Evolutionary conservation across 2,888 invertebrate genomes (phyloP), one percentile per base, ranked within the genome.

Genomic region (Drosophila recens): DNA sequence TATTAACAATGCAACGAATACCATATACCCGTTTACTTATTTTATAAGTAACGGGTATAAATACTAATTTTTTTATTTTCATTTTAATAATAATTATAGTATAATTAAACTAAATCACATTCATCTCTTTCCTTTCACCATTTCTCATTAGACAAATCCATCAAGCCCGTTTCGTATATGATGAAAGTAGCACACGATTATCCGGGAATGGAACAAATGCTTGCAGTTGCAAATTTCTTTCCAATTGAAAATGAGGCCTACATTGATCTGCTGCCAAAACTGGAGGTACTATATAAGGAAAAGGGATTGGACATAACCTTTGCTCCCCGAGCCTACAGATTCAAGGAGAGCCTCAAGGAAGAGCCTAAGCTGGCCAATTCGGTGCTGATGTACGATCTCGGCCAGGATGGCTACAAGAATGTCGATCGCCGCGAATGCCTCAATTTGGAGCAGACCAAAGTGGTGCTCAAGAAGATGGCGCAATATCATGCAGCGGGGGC

Each of bases 401-500:
- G 87, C 13, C 75, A 69, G 9, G 64, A 79, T 49, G 90, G 90
- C 3, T 92, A 80, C 45, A 87, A 79, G 30, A 92, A 91, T 63
- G 68, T 76, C 0, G 90, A 91, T 80, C 90, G 92, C 0, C 66
- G 85, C 10, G 83, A 84, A 1, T 86, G 93, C 20, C 72, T 92
- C 0, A 80, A 91, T 45, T 42, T 90, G 56, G 81, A 86, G 8
- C 91, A 92, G 17, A 77, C 91, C 10, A 70, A 90, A 49, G 46
- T 83, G 4, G 90, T 85, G 0, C 75, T 92, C 0, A 69, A 72
- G 23, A 91, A 90, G 61, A 46, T 92, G 58, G 92, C 93, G 2
- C 84, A 92, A 64, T 92, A 90, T 61, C 92, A 92, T 81, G 93
- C 92, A 0, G 91, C 83, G 0, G 81, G 90, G 0, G 92, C 91